These are phyloP conservation scores for Pseudochromis fuscus DNA, from an alignment of 2,797 vertebrate genomes.

Conservation along the genomic window DNA sequence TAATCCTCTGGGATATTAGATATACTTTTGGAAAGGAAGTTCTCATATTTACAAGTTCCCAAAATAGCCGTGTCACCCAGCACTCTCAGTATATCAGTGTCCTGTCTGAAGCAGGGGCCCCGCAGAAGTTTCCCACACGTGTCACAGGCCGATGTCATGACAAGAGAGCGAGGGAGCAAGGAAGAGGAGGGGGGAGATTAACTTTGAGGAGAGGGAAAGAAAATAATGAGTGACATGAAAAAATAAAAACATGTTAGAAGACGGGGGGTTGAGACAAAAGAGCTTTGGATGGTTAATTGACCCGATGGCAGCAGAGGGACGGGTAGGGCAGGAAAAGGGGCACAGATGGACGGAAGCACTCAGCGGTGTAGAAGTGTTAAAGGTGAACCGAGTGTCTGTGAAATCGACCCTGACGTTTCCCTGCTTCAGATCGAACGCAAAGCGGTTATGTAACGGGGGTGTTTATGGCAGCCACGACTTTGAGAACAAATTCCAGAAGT, in stretches of 20 bases:
- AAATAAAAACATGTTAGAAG: conserved; percentile 15
- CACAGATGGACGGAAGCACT: conserved; percentile 79
- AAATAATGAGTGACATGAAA: conserved; percentile 52
- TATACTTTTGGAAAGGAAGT: conserved; percentile 84
- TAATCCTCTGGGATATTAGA: conserved; percentile 79
- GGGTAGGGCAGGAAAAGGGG: conserved; percentile 67
- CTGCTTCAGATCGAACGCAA: conserved; percentile 40
- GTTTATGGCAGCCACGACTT: conserved; percentile 36
- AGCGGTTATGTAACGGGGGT: conserved; percentile 43
- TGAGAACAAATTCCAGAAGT: neutral
- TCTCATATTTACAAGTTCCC: conserved; percentile 86
- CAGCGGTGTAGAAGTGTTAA: conserved; percentile 60
- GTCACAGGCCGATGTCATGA: conserved; percentile 79
- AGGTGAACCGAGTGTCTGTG: conserved; percentile 69
- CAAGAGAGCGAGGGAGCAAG: conserved; percentile 54
- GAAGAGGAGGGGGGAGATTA: conserved; percentile 47
- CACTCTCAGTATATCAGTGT: conserved; percentile 85
- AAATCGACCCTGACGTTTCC: conserved; percentile 57
- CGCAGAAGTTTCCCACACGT: conserved; percentile 80
- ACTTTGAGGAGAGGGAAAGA: conserved; percentile 44
- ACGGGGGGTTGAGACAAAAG: conserved; percentile 18
- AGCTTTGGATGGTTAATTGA: conserved; percentile 7
- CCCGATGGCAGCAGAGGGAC: conserved; percentile 32
- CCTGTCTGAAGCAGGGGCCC: conserved; percentile 75
- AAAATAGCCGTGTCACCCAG: conserved; percentile 83